These are phyloP conservation scores for Bolinopsis microptera DNA, from an alignment of 37 sponge, comb jelly and placozoan species.

Conservation along the genomic window DNA sequence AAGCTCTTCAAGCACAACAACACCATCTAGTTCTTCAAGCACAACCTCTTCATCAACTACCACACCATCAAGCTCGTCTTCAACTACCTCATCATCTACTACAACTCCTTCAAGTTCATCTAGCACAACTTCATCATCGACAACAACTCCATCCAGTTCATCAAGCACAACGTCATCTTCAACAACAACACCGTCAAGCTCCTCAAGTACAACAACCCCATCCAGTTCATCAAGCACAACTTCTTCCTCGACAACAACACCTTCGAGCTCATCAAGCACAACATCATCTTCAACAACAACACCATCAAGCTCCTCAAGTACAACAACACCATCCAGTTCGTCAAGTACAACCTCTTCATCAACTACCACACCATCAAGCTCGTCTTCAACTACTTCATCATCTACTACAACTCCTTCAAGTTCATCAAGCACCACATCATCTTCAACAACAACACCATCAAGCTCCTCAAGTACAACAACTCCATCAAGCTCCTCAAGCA, in stretches of 20 bases:
- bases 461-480: conserved; percentile 4
- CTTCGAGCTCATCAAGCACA: neutral
- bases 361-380: neutral
- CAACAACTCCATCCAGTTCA: neutral
- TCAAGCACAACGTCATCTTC: conserved; percentile 6
- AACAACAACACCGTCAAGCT: neutral
- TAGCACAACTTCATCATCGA: conserved; percentile 8
- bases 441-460: neutral
- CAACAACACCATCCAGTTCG: neutral
- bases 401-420: neutral
- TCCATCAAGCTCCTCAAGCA: neutral
- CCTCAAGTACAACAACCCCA: conserved; percentile 1
- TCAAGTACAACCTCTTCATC: neutral
- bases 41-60: neutral
- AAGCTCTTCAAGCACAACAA: neutral
- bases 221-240: neutral
- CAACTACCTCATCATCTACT: neutral
- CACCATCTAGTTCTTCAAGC: neutral
- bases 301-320: neutral
- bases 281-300: neutral
- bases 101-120: neutral
- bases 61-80: neutral
- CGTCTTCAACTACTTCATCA: neutral
- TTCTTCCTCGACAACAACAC: neutral
- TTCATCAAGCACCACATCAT: neutral